Evolutionary conservation across 2,888 invertebrate genomes (phyloP).

Genomic region (Rhingia rostrata): DNA sequence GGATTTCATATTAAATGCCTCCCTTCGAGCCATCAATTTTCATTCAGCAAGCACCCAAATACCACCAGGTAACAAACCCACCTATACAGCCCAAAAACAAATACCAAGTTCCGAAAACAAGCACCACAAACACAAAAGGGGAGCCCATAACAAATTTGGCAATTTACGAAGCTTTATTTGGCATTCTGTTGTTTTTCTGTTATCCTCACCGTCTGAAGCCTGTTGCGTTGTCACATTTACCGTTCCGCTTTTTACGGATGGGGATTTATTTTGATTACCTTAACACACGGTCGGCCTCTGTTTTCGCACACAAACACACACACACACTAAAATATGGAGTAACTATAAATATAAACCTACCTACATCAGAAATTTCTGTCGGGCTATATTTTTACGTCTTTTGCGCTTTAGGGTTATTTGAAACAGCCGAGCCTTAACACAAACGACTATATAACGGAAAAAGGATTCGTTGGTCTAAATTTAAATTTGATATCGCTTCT

Average conservation of each 20-base stretch:
- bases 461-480: constrained; percentile 66
- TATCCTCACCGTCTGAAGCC: constrained; percentile 16
- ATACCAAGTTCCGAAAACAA: constrained; percentile 38
- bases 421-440: constrained; percentile 10
- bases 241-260: constrained; percentile 41
- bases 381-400: not conserved
- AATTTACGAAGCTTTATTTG: constrained; percentile 50
- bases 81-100: constrained; percentile 37
- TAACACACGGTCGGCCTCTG: constrained; percentile 16
- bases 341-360: not conserved
- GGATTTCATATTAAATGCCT: constrained; percentile 38
- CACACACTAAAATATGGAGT: constrained; percentile 20
- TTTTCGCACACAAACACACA: constrained; percentile 16
- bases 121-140: constrained; percentile 35
- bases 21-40: constrained; percentile 40
- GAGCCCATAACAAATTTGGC: constrained; percentile 55
- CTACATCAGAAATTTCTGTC: not conserved
- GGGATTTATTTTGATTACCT: constrained; percentile 64
- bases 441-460: constrained; percentile 24
- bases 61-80: not conserved
- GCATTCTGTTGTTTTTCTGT: not conserved
- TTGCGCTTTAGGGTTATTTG: constrained; percentile 14
- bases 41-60: not conserved
- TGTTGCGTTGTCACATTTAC: constrained; percentile 64
- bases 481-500: constrained; percentile 41